Percentiles rank a stretch among this genome's conserved stretches.
These are phyloP conservation scores for Panthera uncia DNA, from an alignment of 2,113 vertebrate species.

Conservation along the genomic window DNA sequence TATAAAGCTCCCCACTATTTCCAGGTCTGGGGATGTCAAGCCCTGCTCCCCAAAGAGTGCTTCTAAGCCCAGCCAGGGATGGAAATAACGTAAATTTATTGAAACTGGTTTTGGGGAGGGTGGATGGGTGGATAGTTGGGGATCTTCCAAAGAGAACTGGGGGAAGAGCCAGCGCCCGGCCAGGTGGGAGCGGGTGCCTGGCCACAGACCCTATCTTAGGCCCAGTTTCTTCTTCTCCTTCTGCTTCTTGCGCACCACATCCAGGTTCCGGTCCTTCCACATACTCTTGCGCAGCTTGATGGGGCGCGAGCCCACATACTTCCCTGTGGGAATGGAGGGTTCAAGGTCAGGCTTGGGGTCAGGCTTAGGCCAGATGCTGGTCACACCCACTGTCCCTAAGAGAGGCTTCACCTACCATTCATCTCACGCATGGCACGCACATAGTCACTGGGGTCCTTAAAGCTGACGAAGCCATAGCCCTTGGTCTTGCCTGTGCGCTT, in stretches of 20 bases:
- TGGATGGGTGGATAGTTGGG: background rate
- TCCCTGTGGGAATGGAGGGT: slow-evolving; percentile 83
- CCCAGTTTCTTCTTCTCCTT: slow-evolving; percentile 97
- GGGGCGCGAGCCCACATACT: slow-evolving; percentile 95
- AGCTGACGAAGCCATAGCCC: slow-evolving; percentile 96
- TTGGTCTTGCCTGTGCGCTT: slow-evolving; percentile 96
- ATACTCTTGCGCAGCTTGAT: slow-evolving; percentile 96
- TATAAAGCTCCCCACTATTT: background rate
- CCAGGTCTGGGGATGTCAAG: background rate
- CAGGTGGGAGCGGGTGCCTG: background rate
- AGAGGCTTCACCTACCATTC: slow-evolving; percentile 88
- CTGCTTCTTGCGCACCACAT: slow-evolving; percentile 94
- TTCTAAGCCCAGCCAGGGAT: slow-evolving; percentile 40
- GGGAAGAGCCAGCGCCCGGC: slow-evolving; percentile 40
- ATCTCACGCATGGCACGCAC: slow-evolving; percentile 96
- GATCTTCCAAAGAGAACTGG: background rate
- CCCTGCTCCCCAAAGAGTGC: background rate
- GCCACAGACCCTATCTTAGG: slow-evolving; percentile 87
- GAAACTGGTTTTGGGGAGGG: slow-evolving; percentile 59
- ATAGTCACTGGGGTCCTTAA: slow-evolving; percentile 96
- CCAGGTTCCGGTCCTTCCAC: slow-evolving; percentile 96
- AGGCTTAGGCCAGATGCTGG: background rate
- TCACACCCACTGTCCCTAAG: background rate
- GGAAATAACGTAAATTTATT: slow-evolving; percentile 77
- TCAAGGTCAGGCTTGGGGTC: background rate